Conservation (phyloP, 2,113 vertebrate species). For the Catharus fuscescens region DNA sequence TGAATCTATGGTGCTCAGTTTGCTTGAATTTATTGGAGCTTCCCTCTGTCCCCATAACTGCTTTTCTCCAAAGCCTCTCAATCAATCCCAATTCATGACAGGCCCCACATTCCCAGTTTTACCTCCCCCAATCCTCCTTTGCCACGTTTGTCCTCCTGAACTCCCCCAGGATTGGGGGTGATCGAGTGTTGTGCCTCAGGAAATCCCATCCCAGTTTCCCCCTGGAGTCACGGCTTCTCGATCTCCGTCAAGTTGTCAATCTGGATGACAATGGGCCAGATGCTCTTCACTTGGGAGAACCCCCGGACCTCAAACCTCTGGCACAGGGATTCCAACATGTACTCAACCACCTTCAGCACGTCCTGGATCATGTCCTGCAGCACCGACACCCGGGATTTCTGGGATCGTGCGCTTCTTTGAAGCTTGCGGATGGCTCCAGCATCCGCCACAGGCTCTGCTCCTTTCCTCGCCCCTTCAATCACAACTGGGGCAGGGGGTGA, state of each 20-base stretch:
- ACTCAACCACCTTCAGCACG: rapidly evolving
- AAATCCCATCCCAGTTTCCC: not conserved
- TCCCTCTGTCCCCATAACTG: not conserved
- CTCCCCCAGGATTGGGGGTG: rapidly evolving
- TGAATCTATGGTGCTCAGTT: not conserved
- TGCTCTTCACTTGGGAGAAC: not conserved
- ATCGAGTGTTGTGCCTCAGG: not conserved
- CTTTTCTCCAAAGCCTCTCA: not conserved
- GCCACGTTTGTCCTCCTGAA: rapidly evolving
- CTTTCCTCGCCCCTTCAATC: rapidly evolving
- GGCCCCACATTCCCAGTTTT: not conserved
- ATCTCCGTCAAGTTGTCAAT: not conserved
- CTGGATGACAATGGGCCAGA: not conserved
- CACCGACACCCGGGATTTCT: rapidly evolving
- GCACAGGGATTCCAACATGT: not conserved
- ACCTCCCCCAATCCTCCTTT: rapidly evolving
- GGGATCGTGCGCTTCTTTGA: rapidly evolving
- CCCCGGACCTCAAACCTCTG: not conserved
- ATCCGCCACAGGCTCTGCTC: rapidly evolving
- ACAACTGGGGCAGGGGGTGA: rapidly evolving
- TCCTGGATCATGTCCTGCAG: not conserved
- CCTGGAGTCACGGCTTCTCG: rapidly evolving
- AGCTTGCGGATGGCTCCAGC: rapidly evolving
- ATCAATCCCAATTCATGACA: not conserved
- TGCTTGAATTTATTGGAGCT: too few relatives aligned